Evolutionary conservation across 2,888 invertebrate genomes (phyloP), one percentile per base, ranked within the genome.

Genomic region (Amphipyra tragopoginis): DNA sequence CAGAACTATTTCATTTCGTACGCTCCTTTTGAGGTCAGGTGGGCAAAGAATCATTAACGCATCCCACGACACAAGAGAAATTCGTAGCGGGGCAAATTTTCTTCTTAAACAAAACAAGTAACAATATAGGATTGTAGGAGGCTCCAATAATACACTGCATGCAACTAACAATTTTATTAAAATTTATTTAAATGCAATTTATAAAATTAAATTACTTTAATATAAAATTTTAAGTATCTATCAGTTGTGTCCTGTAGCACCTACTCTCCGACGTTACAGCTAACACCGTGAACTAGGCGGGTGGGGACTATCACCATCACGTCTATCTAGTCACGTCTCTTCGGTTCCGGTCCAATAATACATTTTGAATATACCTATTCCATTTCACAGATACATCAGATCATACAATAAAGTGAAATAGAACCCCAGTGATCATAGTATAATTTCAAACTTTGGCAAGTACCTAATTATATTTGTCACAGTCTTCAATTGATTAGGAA

Each of bases 101-200:
- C 1, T 21, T 21, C 3, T 21, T 21, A 21, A 21, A 21, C 2
- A 21, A 21, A 3, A 3, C 21, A 21, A 21, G 21, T 21, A 21
- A 21, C 1, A 3, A 0, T 39, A 13, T 13, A 13, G 13, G 9
- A 15, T 15, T 42, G 40, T 6, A 7, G 5, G 26, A 39, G 44
- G n/a, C 1, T 44, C 11, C 5, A 63, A 58, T 49, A 38, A 48
- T 42, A 52, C 36, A 53, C 42, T 6, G 26, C 33, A 14, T 51
- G 45, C 33, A 45, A 50, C 56, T 51, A 65, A 63, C 53, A 64
- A 65, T 66, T 72, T 73, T 67, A 77, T 72, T 74, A 58, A 67
- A 72, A 63, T 63, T 65, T 58, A 58, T 67, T 67, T 63, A 67
- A 74, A 77, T 73, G 63, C 74, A 77, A 67, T 74, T 74, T 73